Conservation (phyloP, 2,888 invertebrate species). For the Portevinia maculata region DNA sequence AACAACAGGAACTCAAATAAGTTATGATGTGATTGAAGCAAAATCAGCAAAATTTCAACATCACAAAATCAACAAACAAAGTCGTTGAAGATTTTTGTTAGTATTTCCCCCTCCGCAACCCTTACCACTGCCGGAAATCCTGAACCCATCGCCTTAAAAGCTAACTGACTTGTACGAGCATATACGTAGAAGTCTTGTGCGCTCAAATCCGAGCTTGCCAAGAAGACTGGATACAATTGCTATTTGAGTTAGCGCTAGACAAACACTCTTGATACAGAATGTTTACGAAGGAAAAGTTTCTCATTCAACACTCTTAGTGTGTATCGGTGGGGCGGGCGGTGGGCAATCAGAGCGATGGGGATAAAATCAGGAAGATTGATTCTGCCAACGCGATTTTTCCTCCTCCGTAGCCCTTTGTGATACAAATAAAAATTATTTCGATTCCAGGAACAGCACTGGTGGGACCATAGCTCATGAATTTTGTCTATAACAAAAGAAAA, state of each 20-base stretch:
- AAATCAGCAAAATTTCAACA: constrained; percentile 73
- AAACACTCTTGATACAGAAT: constrained; percentile 65
- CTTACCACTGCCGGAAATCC: background rate
- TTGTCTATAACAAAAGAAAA: constrained; percentile 26
- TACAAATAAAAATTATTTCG: constrained; percentile 50
- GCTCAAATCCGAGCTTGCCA: constrained; percentile 48
- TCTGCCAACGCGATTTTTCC: constrained; percentile 6
- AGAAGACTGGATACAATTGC: constrained; percentile 63
- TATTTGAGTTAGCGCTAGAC: constrained; percentile 70
- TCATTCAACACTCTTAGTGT: constrained; percentile 33
- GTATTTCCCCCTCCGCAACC: constrained; percentile 26
- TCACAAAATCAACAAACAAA: constrained; percentile 73
- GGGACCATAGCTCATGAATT: constrained; percentile 9
- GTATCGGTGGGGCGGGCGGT: background rate
- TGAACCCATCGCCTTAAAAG: background rate
- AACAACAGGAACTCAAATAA: constrained; percentile 66
- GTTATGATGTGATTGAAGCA: constrained; percentile 73
- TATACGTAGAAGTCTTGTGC: background rate
- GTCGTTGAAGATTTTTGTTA: constrained; percentile 67
- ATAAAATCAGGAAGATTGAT: background rate
- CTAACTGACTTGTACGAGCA: background rate
- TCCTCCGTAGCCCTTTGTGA: background rate
- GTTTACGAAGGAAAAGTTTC: constrained; percentile 60
- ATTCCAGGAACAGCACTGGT: background rate
- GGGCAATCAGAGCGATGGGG: constrained; percentile 31